Base-by-base conservation (phyloP, 1,140 invertebrate genomes). In the Zaprionus vittiger region DNA sequence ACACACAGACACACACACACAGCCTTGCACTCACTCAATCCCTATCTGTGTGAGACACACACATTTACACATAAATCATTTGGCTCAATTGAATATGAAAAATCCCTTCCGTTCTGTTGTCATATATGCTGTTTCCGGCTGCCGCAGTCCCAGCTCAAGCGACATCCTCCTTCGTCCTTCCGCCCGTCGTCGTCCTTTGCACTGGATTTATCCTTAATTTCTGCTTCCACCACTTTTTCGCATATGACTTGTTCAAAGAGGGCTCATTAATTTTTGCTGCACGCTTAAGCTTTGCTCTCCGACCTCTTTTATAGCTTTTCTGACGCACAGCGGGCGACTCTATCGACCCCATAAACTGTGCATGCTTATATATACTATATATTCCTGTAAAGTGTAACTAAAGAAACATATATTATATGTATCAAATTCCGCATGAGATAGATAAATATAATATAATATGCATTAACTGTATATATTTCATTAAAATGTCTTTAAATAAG, bases 51-150 rank as follows among this genome's bases (percentile, higher is more conserved):
- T 26, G 44, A 64, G 64, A 14, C 47, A 54, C 47, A 63, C 49
- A 71, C 73, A 66, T 37, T 49, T 44, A 60, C 24, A 70, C 60
- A 80, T 81, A 90, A 89, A 89, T 89, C 85, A 89, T 89, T 89
- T 89, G 90, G 76, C 79, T 72, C 84, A 89, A 89, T 90, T 85
- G 84, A 90, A 89, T 90, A 89, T 89, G 85, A 91, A 83, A 87
- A 91, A 91, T 91, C 83, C 87, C 79, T 87, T 91, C 89, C 89
- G 89, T 86, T 91, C 80, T 66, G 81, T 89, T 91, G 89, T 91
- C 89, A 91, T 91, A 91, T 91, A 91, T 91, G 89, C 89, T 91
- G 89, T 91, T 91, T 91, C 89, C 89, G 89, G 89, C 73, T 89
- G 91, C 89, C 89, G 89, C 66, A 81, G 80, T 68, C 84, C 57